Base-by-base conservation (phyloP, 2,113 vertebrate species). In the Mirza zaza region DNA sequence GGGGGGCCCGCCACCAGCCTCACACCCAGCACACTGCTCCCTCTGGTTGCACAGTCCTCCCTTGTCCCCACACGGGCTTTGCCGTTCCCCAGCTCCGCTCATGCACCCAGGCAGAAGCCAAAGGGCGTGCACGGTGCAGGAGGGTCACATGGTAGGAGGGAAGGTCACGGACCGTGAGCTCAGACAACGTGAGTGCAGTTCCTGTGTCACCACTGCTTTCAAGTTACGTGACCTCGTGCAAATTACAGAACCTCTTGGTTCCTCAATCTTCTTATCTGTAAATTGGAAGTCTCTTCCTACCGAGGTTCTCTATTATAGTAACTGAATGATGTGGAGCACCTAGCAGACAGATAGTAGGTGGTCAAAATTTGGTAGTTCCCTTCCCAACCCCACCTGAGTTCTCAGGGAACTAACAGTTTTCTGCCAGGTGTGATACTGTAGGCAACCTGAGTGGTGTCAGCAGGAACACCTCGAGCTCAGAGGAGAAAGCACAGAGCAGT, bases 61-160 rank as follows among this genome's bases (percentile, higher is more conserved):
- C 93, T 39, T n/a, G 68, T 48, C 65, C 73, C n/a, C 71, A 90
- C 1, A 70, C 27, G 50, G 42, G 32, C 9, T 32, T 79, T 68
- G 29, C 27, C 12, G 0, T 76, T 80, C 45, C 75, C 52, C 59
- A 11, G 12, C 20, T 15, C 12, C 50, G 5, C 50, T 50, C 20
- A 29, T 32, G 80, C 45, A 42, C 76, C 39, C 52, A 11, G 23
- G 17, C 7, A 27, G 61, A 75, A 39, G 50, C 18, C 23, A 27
- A 55, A 42, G 55, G 50, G 67, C 1, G 4, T 7, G 4, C 48
- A 8, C 12, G 2, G 45, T 32, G n/a, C 21, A 2, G 13, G 21
- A 27, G 34, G 45, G 11, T 45, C 63, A 0, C 2, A 9, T 11
- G n/a, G 27, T 4, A 1, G 0, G 6, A 9, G 20, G 3, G 5